These are phyloP conservation scores for Hyposoter dolosus DNA, from an alignment of 2,888 invertebrate species.

Conservation along the genomic window DNA sequence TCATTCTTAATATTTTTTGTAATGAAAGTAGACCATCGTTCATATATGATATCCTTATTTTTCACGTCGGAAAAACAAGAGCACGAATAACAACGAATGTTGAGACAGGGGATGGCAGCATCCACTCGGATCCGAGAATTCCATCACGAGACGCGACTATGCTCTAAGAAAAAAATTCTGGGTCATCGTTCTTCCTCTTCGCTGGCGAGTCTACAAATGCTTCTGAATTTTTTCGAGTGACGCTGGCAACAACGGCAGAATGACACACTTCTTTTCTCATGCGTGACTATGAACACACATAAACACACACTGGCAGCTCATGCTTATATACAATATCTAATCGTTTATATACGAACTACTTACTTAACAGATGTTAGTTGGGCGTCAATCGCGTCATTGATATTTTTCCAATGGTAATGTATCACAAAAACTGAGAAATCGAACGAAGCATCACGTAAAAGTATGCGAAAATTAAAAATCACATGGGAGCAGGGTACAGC, in stretches of 20 bases:
- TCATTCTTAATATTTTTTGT: background rate
- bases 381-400: background rate
- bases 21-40: background rate
- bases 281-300: background rate
- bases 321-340: background rate
- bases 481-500: slow-evolving; percentile 53
- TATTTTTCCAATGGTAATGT: background rate
- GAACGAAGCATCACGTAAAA: background rate
- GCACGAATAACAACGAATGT: slow-evolving; percentile 14
- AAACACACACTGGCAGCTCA: background rate
- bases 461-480: slow-evolving; percentile 8
- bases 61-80: slow-evolving; percentile 1
- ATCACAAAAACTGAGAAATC: background rate
- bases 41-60: background rate
- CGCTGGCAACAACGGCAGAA: slow-evolving; percentile 24
- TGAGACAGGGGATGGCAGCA: slow-evolving; percentile 24
- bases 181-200: slow-evolving; percentile 43
- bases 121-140: slow-evolving; percentile 29
- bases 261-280: slow-evolving; percentile 17
- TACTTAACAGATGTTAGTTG: background rate
- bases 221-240: slow-evolving; percentile 52
- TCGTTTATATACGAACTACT: background rate
- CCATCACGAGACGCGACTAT: slow-evolving; percentile 20
- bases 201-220: slow-evolving; percentile 44
- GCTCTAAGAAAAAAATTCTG: slow-evolving; percentile 68